Base-by-base conservation (phyloP, 2,888 invertebrate genomes). In the Plagiodera versicolora region DNA sequence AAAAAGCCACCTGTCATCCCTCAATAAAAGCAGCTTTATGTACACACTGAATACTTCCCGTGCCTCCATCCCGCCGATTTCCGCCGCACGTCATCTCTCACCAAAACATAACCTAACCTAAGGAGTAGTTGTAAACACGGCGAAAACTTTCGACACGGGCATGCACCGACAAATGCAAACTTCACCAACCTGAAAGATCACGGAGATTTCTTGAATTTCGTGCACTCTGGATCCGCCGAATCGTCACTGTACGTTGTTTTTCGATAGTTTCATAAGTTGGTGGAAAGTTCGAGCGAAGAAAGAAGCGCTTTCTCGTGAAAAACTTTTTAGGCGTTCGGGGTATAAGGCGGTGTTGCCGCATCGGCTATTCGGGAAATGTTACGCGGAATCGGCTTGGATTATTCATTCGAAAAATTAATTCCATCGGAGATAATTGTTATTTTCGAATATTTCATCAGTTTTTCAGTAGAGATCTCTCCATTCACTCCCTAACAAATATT, bases 231-330 rank as follows among this genome's bases (percentile, higher is more conserved):
- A 56, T 46, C 49, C 11, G 45, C 32, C n/a, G 35, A 53, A 63
- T 60, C 57, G 19, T 51, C 54, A 68, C 69, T 64, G 30, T 45
- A 57, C 60, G 39, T 47, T 63, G 52, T 65, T 67, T 67, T 61
- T 59, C 52, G 39, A 67, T 68, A 74, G 71, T 75, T 77, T 73
- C 58, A 68, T 70, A 74, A 76, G 75, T 76, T 63, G 47, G 54
- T 14, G 39, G 63, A 73, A 74, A 76, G 75, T 75, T 76, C 75
- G 67, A 67, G 69, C 67, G 68, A 72, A 73, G 73, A 76, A 72
- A 71, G 72, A 72, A 70, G 71, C 72, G 71, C 70, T 72, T 75
- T 63, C 74, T 73, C 75, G 75, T 74, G 71, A 70, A 74, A 74
- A 68, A 78, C 77, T 75, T 70, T 77, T 77, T 76, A 69, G 73